Evolutionary conservation across 1,140 invertebrate genomes (phyloP), one percentile per base, ranked within the genome.

Genomic region (Epicauta chinensis): DNA sequence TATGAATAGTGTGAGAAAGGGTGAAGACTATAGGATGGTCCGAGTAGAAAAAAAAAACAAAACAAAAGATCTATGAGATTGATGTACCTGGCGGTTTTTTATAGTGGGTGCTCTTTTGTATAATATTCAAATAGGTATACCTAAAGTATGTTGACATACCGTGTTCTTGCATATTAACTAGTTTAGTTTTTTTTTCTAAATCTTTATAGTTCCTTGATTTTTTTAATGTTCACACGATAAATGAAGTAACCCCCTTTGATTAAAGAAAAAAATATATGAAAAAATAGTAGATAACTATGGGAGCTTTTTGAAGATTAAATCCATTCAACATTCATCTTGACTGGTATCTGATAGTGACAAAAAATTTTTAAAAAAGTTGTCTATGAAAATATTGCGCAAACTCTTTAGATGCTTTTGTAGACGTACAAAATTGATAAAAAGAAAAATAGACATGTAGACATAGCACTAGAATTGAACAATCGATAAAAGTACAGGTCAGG

Each of bases 151-250:
- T 64, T 64, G 62, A 64, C 60, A 62, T 62, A 60, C 55, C 62
- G 62, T 64, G 62, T 60, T 46, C 62, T 56, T 58, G 62, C 60
- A 64, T 64, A 64, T 64, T 64, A 64, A 64, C 53, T 40, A 60
- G 62, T 36, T 54, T 47, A n/a, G 51, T 55, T 59, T 64, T 64
- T 64, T 60, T 60, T 37, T 54, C 16, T 3, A 34, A 12, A n/a
- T n/a, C n/a, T 34, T 11, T 34, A 3, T 23, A 23, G 23, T 23
- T 23, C 23, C 23, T 23, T 23, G 23, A 23, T 23, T 23, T 23
- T 23, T 23, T 23, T 7, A 23, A 13, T 51, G 60, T 64, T 64
- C 62, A 64, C 62, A 64, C 59, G 39, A 44, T 38, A 45, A 44
- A 42, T 37, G 38, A 35, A 40, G 16, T 55, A 45, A 35, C 38